Conservation (phyloP, 1,140 invertebrate species). For the Limonius californicus region DNA sequence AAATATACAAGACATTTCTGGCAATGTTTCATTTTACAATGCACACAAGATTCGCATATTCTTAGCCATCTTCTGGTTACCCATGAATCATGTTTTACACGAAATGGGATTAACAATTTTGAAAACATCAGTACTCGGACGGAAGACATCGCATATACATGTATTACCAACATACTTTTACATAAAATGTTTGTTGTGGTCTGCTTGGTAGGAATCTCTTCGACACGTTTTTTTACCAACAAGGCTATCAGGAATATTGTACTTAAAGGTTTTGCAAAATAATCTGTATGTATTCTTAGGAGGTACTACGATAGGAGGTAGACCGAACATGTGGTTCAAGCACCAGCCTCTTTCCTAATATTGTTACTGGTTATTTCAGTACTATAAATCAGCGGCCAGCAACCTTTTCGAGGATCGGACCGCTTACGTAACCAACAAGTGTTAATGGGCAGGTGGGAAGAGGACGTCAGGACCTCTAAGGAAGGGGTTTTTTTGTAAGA, state of each 20-base stretch:
- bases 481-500: too few relatives aligned
- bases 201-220: neutral
- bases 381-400: too few relatives aligned
- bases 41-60: neutral
- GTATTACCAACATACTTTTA: neutral
- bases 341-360: too few relatives aligned
- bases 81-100: neutral
- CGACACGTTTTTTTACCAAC: neutral
- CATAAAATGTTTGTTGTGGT: neutral
- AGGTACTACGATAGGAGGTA: too few relatives aligned
- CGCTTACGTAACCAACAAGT: too few relatives aligned
- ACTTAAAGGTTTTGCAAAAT: neutral
- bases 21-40: neutral
- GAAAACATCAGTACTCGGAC: neutral
- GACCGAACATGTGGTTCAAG: neutral
- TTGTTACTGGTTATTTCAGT: too few relatives aligned
- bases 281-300: too few relatives aligned
- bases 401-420: too few relatives aligned
- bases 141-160: neutral
- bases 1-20: too few relatives aligned
- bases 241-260: neutral
- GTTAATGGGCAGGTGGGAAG: too few relatives aligned
- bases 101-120: neutral
- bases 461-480: too few relatives aligned
- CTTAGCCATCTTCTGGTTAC: neutral